Conservation (phyloP, 2,113 vertebrate genomes). For the Mobula hypostoma region DNA sequence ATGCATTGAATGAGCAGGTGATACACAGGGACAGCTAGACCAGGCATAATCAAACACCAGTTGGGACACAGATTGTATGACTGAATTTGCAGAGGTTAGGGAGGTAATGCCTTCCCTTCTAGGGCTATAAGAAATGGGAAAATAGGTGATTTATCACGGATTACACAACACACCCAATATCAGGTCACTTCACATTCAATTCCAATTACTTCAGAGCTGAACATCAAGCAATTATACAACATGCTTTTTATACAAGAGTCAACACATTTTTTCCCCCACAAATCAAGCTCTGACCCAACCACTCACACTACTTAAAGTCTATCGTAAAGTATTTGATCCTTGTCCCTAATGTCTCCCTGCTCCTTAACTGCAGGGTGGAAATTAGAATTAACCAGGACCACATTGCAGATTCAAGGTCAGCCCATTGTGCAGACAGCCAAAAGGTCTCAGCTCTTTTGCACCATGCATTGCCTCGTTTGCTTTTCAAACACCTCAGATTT, state of each 20-base stretch:
- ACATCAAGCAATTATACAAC: neutral
- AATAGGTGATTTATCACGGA: no score
- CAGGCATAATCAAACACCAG: neutral
- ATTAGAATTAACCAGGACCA: neutral
- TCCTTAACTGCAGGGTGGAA: neutral
- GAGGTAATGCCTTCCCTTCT: neutral
- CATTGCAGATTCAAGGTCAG: neutral
- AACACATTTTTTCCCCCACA: no score
- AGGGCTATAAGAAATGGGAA: no score
- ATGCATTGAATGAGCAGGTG: neutral
- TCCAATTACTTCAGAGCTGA: neutral
- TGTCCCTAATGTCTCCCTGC: neutral
- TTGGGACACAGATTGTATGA: neutral
- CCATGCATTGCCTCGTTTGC: neutral
- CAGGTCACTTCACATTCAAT: neutral
- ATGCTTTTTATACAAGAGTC: neutral
- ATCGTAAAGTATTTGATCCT: neutral
- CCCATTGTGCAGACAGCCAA: neutral
- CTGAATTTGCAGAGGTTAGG: neutral
- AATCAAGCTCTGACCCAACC: neutral
- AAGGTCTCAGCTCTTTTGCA: neutral
- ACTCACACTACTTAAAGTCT: neutral
- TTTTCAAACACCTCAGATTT: neutral
- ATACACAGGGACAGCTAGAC: neutral
- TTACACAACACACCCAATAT: no score